A percentile compares a stretch with the other conserved stretches of the same genome.
These are phyloP conservation scores for Recurvirostra avosetta DNA, from an alignment of 2,113 vertebrate genomes.

Conservation along the genomic window DNA sequence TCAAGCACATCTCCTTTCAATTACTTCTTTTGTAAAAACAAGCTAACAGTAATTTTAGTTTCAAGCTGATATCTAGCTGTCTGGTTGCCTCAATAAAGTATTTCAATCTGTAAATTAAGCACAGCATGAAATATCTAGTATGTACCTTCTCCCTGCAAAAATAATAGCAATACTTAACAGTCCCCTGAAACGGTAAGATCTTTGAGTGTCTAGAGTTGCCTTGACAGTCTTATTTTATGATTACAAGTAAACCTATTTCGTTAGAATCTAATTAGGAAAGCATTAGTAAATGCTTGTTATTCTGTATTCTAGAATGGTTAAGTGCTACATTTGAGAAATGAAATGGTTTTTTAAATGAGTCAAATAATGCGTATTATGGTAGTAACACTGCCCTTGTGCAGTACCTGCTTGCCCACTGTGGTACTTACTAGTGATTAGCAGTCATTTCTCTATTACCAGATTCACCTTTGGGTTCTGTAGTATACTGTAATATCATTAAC, in stretches of 20 bases:
- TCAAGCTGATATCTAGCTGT: slow-evolving; percentile 44
- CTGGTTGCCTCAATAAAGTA: slow-evolving; percentile 54
- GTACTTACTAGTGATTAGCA: background rate
- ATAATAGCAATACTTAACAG: background rate
- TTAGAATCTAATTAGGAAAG: slow-evolving; percentile 49
- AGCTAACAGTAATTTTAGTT: slow-evolving; percentile 50
- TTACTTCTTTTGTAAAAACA: slow-evolving; percentile 24
- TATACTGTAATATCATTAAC: background rate
- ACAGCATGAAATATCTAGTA: slow-evolving; percentile 17
- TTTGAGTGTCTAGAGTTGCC: slow-evolving; percentile 9
- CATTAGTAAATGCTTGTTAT: slow-evolving; percentile 43
- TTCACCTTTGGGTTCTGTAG: background rate
- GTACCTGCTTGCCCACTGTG: background rate
- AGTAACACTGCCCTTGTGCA: background rate
- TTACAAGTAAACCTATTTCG: slow-evolving; percentile 45
- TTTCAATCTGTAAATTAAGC: slow-evolving; percentile 52
- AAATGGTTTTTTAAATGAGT: slow-evolving; percentile 49
- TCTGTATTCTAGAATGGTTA: slow-evolving; percentile 1
- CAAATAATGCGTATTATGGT: background rate
- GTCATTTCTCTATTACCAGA: background rate
- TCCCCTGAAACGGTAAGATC: background rate
- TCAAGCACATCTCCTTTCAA: background rate
- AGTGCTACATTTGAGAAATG: slow-evolving; percentile 24
- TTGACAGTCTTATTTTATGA: slow-evolving; percentile 28
- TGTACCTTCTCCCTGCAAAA: background rate